A percentile compares a stretch with the other conserved stretches of the same genome.
Evolutionary conservation across 2,113 vertebrate genomes (phyloP).

Genomic region (Meriones unguiculatus): DNA sequence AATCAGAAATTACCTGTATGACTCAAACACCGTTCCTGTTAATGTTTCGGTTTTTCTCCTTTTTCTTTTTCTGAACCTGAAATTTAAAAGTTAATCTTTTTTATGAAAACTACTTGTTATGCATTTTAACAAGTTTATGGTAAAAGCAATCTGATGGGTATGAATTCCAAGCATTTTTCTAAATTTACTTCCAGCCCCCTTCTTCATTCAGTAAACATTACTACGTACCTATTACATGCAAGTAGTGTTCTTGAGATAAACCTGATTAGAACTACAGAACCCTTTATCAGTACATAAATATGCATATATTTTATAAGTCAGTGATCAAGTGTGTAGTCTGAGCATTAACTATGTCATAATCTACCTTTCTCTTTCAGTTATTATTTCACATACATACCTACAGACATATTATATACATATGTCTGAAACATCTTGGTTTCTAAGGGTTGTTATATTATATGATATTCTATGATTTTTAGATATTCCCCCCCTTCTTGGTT

Average conservation of each 20-base stretch:
- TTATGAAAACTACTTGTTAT: constrained; percentile 22
- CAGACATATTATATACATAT: not conserved
- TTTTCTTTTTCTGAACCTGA: constrained; percentile 26
- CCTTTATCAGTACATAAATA: not conserved
- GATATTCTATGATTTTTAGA: not conserved
- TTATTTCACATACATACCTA: not conserved
- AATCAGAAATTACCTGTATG: constrained; percentile 46
- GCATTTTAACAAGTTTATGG: constrained; percentile 24
- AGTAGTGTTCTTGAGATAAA: constrained; percentile 10
- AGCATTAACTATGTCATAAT: not conserved
- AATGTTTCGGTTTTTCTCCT: not conserved
- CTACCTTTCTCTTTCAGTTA: not conserved
- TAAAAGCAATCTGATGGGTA: constrained; percentile 63
- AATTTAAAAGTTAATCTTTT: constrained; percentile 51
- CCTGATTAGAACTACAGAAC: constrained; percentile 18
- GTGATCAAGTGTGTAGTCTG: not conserved
- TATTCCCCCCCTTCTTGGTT: not conserved
- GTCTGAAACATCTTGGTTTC: constrained; percentile 14
- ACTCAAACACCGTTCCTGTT: not conserved
- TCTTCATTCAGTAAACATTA: constrained; percentile 27
- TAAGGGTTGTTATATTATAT: not conserved
- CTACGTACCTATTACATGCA: constrained; percentile 19
- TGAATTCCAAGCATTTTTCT: constrained; percentile 53
- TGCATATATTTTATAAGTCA: constrained; percentile 45
- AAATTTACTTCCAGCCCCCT: constrained; percentile 52